Percentiles rank a stretch among this genome's conserved stretches.
phyloP scores from a whole-genome alignment of 2,113 vertebrate species.

The Varanus salvator region DNA sequence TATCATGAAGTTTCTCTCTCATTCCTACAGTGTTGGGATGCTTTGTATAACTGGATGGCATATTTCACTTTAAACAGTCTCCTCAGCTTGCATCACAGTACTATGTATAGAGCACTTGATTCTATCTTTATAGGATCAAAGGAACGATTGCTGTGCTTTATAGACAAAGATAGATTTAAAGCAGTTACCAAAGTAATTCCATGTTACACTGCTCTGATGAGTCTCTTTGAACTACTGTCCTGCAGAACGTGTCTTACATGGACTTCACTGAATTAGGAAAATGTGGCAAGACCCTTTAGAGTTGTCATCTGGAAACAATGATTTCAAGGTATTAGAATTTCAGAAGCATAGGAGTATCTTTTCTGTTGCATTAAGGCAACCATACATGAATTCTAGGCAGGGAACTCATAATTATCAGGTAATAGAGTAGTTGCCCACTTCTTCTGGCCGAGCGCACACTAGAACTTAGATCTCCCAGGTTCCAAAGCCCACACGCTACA shows the following conservation, averaged over 20 bases:
- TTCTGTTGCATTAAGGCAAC: neutral
- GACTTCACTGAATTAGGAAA: constrained; percentile 68
- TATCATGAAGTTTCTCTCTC: constrained; percentile 61
- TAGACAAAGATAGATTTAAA: constrained; percentile 75
- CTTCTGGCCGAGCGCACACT: too few relatives aligned
- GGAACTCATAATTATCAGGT: neutral
- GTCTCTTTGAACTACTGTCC: constrained; percentile 76
- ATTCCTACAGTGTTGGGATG: constrained; percentile 47
- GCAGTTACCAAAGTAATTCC: constrained; percentile 71
- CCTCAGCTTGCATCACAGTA: constrained; percentile 59
- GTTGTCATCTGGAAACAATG: constrained; percentile 65
- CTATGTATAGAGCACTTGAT: constrained; percentile 54
- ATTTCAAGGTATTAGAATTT: constrained; percentile 39
- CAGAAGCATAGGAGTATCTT: neutral
- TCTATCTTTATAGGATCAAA: constrained; percentile 75
- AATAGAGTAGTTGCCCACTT: neutral
- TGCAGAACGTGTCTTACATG: constrained; percentile 54
- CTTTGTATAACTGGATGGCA: constrained; percentile 55
- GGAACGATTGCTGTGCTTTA: constrained; percentile 62
- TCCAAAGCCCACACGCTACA: too few relatives aligned
- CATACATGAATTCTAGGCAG: neutral
- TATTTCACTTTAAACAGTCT: constrained; percentile 62
- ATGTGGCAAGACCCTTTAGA: constrained; percentile 63
- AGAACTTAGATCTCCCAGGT: too few relatives aligned
- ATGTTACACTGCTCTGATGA: constrained; percentile 65